These are phyloP conservation scores for Chaenogobius annularis DNA, from an alignment of 2,113 vertebrate species.

Conservation along the genomic window DNA sequence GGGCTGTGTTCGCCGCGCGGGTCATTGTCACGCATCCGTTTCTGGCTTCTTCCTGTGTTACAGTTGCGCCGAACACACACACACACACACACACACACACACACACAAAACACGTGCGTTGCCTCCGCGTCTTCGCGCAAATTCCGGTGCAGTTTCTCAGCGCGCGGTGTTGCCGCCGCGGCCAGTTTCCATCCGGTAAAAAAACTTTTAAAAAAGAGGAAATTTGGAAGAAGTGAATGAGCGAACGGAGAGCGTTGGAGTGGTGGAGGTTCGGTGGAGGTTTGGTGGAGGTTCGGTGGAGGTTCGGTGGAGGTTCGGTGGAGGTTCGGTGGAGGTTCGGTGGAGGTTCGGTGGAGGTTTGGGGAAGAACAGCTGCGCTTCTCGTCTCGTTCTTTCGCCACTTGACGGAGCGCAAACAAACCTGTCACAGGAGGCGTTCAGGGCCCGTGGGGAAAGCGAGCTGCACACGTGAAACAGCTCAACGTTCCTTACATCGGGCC, in stretches of 20 bases:
- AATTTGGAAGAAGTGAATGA: not conserved
- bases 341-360: not conserved
- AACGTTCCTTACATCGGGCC: too few relatives aligned
- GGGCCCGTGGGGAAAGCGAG: constrained; percentile 1
- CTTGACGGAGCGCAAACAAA: constrained; percentile 6
- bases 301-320: too few relatives aligned
- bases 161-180: too few relatives aligned
- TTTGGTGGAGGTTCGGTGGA: too few relatives aligned
- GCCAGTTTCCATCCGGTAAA: too few relatives aligned
- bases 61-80: constrained; percentile 11
- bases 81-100: too few relatives aligned
- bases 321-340: too few relatives aligned
- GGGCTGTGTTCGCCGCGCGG: constrained; percentile 18
- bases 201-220: not conserved
- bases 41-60: constrained; percentile 64
- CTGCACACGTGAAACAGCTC: too few relatives aligned
- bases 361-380: not conserved
- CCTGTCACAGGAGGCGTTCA: constrained; percentile 45
- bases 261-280: too few relatives aligned
- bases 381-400: not conserved
- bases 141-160: not conserved
- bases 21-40: constrained; percentile 67
- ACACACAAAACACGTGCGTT: constrained; percentile 36
- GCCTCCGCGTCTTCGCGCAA: not conserved
- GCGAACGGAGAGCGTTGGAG: not conserved